Percentiles rank a stretch among this genome's conserved stretches.
phyloP scores from a whole-genome alignment of 2,113 vertebrate species.

The Lampris megalopsis region DNA sequence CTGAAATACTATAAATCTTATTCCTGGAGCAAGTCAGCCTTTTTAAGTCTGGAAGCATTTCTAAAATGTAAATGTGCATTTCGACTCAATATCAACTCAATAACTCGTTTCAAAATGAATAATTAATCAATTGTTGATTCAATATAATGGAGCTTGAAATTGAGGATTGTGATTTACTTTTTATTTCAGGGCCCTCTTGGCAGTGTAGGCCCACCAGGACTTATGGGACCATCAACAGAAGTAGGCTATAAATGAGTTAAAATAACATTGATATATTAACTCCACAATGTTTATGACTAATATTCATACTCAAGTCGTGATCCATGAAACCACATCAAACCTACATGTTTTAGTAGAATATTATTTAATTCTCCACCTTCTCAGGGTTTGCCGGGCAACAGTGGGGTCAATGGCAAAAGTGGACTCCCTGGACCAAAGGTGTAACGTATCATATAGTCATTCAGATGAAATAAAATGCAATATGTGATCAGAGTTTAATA shows the following conservation, averaged over 20 bases:
- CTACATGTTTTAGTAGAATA: no score
- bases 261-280: not conserved
- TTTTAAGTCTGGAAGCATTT: not conserved
- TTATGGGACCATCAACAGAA: constrained; percentile 55
- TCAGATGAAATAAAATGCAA: not conserved
- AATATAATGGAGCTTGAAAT: not conserved
- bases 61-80: not conserved
- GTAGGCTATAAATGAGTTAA: constrained; percentile 57
- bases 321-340: no score
- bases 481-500: not conserved
- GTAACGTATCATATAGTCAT: constrained; percentile 7
- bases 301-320: not conserved
- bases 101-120: not conserved
- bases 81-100: not conserved
- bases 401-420: constrained; percentile 64
- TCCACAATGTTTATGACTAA: not conserved
- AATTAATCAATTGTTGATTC: not conserved
- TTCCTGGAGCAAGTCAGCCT: not conserved
- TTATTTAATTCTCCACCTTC: not conserved
- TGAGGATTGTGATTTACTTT: not conserved
- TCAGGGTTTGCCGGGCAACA: constrained; percentile 74
- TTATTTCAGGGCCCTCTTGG: constrained; percentile 75
- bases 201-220: constrained; percentile 62
- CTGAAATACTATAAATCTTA: not conserved
- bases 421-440: constrained; percentile 79